Percentiles rank a stretch among this genome's conserved stretches.
Conservation (phyloP, 2,113 vertebrate genomes). For the Platichthys flesus region DNA sequence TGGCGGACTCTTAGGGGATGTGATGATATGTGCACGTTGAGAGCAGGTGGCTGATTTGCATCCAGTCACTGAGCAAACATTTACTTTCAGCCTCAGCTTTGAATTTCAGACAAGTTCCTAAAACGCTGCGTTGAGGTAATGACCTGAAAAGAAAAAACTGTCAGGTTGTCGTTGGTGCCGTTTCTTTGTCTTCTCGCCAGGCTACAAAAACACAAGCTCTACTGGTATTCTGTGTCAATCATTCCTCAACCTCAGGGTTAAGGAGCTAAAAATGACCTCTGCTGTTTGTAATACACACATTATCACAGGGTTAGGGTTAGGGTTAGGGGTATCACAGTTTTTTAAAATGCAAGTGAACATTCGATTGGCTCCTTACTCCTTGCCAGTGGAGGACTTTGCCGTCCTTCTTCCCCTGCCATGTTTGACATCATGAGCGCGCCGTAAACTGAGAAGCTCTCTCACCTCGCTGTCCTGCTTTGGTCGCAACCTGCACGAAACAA, state of each 20-base stretch:
- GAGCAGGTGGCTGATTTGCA: constrained; percentile 46
- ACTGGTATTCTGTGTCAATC: constrained; percentile 3
- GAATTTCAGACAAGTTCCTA: constrained; percentile 1
- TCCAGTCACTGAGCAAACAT: constrained; percentile 35
- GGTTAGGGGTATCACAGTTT: not conserved
- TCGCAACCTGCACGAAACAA: too few relatives aligned
- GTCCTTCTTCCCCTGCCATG: too few relatives aligned
- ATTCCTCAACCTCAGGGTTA: not conserved
- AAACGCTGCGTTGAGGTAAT: constrained; percentile 28
- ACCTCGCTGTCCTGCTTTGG: too few relatives aligned
- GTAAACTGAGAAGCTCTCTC: too few relatives aligned
- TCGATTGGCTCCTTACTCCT: too few relatives aligned
- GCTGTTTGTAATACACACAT: not conserved
- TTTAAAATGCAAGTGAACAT: too few relatives aligned
- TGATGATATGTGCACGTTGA: constrained; percentile 29
- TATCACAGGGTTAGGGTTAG: too few relatives aligned
- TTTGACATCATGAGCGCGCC: too few relatives aligned
- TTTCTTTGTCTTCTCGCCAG: not conserved
- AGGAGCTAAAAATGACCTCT: not conserved
- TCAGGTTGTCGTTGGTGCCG: not conserved
- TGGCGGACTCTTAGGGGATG: constrained; percentile 1
- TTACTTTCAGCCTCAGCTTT: constrained; percentile 35
- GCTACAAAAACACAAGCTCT: not conserved
- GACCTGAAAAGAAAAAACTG: constrained; percentile 1
- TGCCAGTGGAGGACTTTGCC: too few relatives aligned